Base-by-base conservation (phyloP, 2,888 invertebrate genomes). In the Lycia hirtaria region DNA sequence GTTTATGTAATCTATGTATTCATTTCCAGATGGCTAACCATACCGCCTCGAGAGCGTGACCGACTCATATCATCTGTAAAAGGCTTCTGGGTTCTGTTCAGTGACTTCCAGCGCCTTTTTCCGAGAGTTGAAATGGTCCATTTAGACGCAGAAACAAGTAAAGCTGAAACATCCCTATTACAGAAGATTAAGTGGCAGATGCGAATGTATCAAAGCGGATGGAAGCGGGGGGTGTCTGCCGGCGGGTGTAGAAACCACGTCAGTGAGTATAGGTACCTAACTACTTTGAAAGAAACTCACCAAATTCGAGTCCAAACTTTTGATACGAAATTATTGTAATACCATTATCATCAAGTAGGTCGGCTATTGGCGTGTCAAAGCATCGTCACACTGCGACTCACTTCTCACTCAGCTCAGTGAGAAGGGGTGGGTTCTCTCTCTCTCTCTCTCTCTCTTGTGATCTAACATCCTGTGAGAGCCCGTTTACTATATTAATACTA, bases 221-320 rank as follows among this genome's bases (percentile, higher is more conserved):
- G 98, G 97, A 95, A 95, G 73, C 93, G 94, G 56, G 98, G 98
- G 0, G 97, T 97, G 0, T 95, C 97, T 0, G 97, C 97, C 0
- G 98, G 98, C 2, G 98, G 98, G 28, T 98, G 98, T 81, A 92
- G 97, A 68, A 98, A 98, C 85, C 96, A 97, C 81, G 95, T 95
- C 78, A 94, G 95, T 95, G 73, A 83, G 87, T 83, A 71, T 55
- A 52, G 51, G 51, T 56, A 45, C 45, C n/a, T 40, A 40, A 24
- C 37, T 48, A 35, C 15, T 35, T 48, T 22, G n/a, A 22, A 32
- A 14, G 7, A 20, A 4, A 14, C 3, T 9, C 19, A 19, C 22
- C 38, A 20, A 3, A 4, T 15, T 41, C 5, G 41, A 41, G 15
- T 35, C n/a, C n/a, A n/a, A n/a, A n/a, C n/a, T n/a, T n/a, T n/a